A percentile compares a stretch with the other conserved stretches of the same genome.
Conservation (phyloP, 1,140 invertebrate genomes). For the Cheumatopsyche charites region DNA sequence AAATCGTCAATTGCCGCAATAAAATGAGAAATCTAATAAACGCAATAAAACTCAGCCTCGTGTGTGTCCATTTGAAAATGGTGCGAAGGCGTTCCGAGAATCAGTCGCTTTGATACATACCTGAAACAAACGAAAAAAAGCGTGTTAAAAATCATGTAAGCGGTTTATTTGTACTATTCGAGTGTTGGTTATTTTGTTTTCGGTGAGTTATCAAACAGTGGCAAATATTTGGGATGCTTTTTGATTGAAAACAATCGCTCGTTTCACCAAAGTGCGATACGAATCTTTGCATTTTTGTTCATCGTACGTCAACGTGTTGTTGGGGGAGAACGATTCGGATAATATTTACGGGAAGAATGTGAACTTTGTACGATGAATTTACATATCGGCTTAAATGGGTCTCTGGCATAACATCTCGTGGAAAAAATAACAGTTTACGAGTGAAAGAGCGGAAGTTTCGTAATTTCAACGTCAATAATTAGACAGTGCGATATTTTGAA, state of each 20-base stretch:
- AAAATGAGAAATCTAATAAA: slow-evolving; percentile 7
- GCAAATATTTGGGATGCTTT: slow-evolving; percentile 19
- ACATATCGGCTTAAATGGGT: too few relatives aligned
- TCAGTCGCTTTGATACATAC: not conserved
- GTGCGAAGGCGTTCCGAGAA: not conserved
- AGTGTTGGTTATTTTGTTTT: slow-evolving; percentile 14
- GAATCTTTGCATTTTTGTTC: not conserved
- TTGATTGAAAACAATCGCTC: slow-evolving; percentile 4
- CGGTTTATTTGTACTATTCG: not conserved
- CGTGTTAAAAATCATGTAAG: not conserved
- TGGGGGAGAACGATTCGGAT: not conserved
- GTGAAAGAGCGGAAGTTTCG: too few relatives aligned
- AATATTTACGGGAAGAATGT: slow-evolving; percentile 10
- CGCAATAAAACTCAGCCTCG: not conserved
- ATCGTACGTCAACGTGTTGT: not conserved
- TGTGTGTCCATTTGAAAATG: not conserved
- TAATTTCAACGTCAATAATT: too few relatives aligned
- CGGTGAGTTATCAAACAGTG: not conserved
- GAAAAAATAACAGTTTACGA: not conserved
- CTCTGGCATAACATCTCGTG: not conserved
- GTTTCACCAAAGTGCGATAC: not conserved
- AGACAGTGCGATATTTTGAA: too few relatives aligned
- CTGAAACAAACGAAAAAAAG: slow-evolving; percentile 16
- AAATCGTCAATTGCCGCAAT: not conserved
- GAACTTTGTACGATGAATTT: not conserved